phyloP scores from a whole-genome alignment of 1,140 invertebrate species.

The Atopsyche davidsoni region DNA sequence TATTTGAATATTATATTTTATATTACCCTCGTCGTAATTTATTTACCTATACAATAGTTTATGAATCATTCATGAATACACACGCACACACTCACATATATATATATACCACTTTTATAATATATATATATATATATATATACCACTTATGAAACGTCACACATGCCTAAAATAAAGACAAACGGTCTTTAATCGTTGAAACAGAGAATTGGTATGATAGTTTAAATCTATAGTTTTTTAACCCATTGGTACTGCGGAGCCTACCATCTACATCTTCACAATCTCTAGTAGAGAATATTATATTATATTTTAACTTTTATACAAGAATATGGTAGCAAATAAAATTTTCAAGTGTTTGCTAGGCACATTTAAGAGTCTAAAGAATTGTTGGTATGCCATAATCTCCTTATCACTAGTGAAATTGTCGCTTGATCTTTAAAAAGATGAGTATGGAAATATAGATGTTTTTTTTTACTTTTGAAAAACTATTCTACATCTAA shows the following conservation, averaged over 20 bases:
- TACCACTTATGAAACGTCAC: neutral
- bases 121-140: neutral
- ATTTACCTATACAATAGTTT: neutral
- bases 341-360: neutral
- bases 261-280: neutral
- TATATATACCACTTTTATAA: neutral
- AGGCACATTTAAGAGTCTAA: neutral
- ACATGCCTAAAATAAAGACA: neutral
- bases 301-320: neutral
- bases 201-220: too few relatives aligned
- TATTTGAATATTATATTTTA: too few relatives aligned
- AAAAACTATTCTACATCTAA: slow-evolving; percentile 1
- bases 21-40: too few relatives aligned
- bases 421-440: neutral
- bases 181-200: neutral
- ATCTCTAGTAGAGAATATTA: neutral
- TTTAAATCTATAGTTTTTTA: neutral
- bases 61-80: neutral
- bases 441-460: neutral
- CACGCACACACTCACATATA: neutral
- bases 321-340: neutral
- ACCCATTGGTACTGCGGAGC: neutral
- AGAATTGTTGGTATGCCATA: neutral
- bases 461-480: neutral
- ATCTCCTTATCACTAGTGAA: neutral